These are phyloP conservation scores for Bathynomus jamesi DNA, from an alignment of 1,140 invertebrate genomes.

Conservation along the genomic window DNA sequence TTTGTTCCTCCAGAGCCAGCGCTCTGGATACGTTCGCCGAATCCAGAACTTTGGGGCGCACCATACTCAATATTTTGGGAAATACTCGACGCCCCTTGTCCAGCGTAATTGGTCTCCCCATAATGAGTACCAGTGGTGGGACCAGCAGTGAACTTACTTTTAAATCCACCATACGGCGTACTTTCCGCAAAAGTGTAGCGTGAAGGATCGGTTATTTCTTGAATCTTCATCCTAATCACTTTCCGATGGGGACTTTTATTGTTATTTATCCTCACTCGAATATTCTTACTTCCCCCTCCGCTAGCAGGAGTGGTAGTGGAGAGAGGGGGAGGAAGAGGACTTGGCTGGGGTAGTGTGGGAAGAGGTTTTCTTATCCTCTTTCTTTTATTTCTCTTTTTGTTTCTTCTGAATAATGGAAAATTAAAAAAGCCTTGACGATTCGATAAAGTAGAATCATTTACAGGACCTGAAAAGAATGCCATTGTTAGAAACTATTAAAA, in stretches of 20 bases:
- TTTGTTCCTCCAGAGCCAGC: not conserved
- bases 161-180: not conserved
- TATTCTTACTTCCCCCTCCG: not conserved
- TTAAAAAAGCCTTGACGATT: not conserved
- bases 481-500: too few relatives aligned
- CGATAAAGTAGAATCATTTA: not conserved
- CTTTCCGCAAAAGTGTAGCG: not conserved
- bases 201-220: not conserved
- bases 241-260: not conserved
- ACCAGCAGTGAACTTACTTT: too few relatives aligned
- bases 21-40: not conserved
- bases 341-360: not conserved
- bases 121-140: too few relatives aligned
- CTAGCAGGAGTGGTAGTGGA: not conserved
- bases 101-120: too few relatives aligned
- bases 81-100: too few relatives aligned
- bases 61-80: not conserved
- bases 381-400: not conserved
- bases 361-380: not conserved
- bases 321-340: not conserved
- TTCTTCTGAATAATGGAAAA: not conserved
- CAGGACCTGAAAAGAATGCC: not conserved
- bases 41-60: not conserved
- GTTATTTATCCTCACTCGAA: not conserved
- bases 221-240: not conserved